Evolutionary conservation across 2,797 vertebrate species (phyloP), one percentile per base, ranked within the genome.

Genomic region (Scyliorhinus canicula): DNA sequence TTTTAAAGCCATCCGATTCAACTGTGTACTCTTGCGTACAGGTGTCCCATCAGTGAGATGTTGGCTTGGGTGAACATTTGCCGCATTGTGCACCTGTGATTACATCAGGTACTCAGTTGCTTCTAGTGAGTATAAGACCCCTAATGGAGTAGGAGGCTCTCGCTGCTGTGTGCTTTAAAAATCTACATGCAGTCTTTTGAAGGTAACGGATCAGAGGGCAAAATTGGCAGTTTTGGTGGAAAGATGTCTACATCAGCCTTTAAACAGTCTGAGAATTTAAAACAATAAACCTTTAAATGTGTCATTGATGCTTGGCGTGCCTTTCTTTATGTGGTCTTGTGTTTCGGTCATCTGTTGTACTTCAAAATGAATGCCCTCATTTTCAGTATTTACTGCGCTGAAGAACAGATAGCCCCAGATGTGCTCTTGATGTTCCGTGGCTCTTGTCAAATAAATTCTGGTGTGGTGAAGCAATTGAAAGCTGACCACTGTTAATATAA

Each of bases 121-220:
- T 91, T 91, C 88, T 65, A 65, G 88, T 91, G 88, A 91, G 88
- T 91, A 65, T 91, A 91, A 91, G 88, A 91, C 19, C 88, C 71
- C n/a, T 44, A n/a, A n/a, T n/a, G 44, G 44, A 65, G 57, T 44
- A 16, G 65, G 40, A 31, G 88, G 88, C 57, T 91, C 60, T 60
- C 1, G 57, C 44, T 91, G 52, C 52, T n/a, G 6, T 57, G 52
- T 60, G 88, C 57, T 91, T n/a, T 91, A 90, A 90, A 90, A 91
- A 44, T 88, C 85, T 91, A 63, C 88, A 65, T 91, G 88, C 88
- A 65, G 88, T 40, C n/a, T 65, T 88, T n/a, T 21, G 40, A 57
- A 65, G 57, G 57, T 63, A 65, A 63, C 65, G n/a, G 55, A 24
- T 91, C 21, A 24, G 52, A 57, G 88, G 88, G 60, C 57, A 91